Conservation (phyloP, 2,113 vertebrate species). For the Holacanthus passer region DNA sequence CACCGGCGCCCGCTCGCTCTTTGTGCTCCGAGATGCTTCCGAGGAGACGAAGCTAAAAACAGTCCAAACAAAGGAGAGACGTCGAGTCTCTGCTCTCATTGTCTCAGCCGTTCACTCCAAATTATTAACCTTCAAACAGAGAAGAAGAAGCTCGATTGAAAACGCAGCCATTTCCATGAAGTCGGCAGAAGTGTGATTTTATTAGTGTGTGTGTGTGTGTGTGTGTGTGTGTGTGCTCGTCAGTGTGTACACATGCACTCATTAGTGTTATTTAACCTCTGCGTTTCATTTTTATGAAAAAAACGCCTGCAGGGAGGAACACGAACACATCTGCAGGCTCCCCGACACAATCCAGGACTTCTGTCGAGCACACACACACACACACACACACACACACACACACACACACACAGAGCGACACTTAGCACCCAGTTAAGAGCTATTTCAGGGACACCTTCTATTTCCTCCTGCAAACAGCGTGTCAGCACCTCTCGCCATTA, state of each 20-base stretch:
- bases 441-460: slow-evolving; percentile 74
- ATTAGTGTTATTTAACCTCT: slow-evolving; percentile 47
- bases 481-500: slow-evolving; percentile 70
- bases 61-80: slow-evolving; percentile 21
- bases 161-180: background rate
- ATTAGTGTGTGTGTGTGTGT: slow-evolving; percentile 16
- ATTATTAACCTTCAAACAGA: slow-evolving; percentile 27
- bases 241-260: slow-evolving; percentile 2
- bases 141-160: background rate
- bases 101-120: slow-evolving; percentile 22
- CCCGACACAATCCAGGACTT: slow-evolving; percentile 18
- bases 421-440: slow-evolving; percentile 73
- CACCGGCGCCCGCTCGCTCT: background rate
- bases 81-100: background rate
- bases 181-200: background rate
- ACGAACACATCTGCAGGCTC: slow-evolving; percentile 23
- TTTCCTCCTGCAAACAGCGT: slow-evolving; percentile 62
- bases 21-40: background rate
- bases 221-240: background rate
- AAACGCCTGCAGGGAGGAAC: slow-evolving; percentile 1
- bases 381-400: slow-evolving; percentile 34
- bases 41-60: slow-evolving; percentile 1
- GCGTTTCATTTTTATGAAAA: slow-evolving; percentile 16
- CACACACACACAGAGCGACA: slow-evolving; percentile 40
- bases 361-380: slow-evolving; percentile 30